phyloP scores from a whole-genome alignment of 2,113 vertebrate species.

The Cygnus buccinator region DNA sequence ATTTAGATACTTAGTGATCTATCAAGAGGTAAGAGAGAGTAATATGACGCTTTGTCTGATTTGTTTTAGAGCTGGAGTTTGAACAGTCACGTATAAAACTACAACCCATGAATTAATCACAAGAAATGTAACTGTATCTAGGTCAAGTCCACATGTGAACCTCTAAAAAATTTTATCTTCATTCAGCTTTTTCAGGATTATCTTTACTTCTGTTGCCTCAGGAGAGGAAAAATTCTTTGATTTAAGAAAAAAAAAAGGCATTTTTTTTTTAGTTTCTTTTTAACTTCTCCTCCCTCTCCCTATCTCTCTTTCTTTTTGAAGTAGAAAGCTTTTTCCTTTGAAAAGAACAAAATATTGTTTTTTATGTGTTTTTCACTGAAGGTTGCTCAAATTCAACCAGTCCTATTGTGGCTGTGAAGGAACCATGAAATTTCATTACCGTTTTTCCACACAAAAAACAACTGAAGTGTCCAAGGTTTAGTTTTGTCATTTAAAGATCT shows the following conservation, averaged over 20 bases:
- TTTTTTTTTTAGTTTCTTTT: neutral
- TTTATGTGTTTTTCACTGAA: neutral
- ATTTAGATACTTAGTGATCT: neutral
- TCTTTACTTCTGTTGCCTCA: constrained; percentile 4
- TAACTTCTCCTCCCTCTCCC: neutral
- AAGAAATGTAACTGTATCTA: constrained; percentile 28
- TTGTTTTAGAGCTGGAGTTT: neutral
- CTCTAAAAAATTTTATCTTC: constrained; percentile 50
- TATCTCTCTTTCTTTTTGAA: neutral
- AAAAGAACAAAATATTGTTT: neutral
- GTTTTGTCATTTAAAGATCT: neutral
- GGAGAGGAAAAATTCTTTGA: constrained; percentile 14
- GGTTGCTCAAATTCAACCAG: neutral
- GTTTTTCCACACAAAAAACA: constrained; percentile 11
- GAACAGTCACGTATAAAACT: neutral
- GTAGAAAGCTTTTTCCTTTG: neutral
- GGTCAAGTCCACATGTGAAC: constrained; percentile 33
- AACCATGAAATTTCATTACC: neutral
- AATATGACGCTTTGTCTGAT: neutral
- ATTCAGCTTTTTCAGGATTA: constrained; percentile 59
- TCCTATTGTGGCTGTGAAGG: neutral
- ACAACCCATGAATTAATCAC: constrained; percentile 20
- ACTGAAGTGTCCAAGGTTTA: neutral
- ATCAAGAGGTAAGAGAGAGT: neutral
- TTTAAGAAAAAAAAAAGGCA: neutral